A percentile compares a stretch with the other conserved stretches of the same genome.
phyloP scores from a whole-genome alignment of 2,888 invertebrate species.

The Agrochola litura region DNA sequence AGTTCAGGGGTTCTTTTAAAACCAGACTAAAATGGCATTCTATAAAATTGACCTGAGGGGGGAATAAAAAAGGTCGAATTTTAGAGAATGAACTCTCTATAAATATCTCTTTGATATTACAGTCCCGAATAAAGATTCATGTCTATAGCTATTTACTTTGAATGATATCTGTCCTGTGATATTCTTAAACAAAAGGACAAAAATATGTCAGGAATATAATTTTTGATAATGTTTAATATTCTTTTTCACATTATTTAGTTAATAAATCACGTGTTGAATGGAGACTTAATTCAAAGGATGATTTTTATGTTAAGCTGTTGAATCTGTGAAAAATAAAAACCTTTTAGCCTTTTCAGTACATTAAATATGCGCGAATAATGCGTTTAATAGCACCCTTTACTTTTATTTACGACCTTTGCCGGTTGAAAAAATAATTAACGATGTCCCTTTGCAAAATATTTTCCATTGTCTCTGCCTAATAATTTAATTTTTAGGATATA shows the following conservation, averaged over 20 bases:
- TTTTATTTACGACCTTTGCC: slow-evolving; percentile 86
- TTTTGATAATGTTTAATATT: slow-evolving; percentile 59
- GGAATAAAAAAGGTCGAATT: slow-evolving; percentile 58
- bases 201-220: slow-evolving; percentile 37
- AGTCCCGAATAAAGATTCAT: slow-evolving; percentile 35
- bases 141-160: slow-evolving; percentile 37
- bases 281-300: slow-evolving; percentile 82
- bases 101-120: slow-evolving; percentile 56
- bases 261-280: slow-evolving; percentile 83
- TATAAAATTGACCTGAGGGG: slow-evolving; percentile 53
- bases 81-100: slow-evolving; percentile 62
- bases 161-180: slow-evolving; percentile 47
- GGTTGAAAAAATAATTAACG: slow-evolving; percentile 87
- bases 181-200: slow-evolving; percentile 43
- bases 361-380: slow-evolving; percentile 90
- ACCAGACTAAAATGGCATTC: slow-evolving; percentile 53
- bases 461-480: slow-evolving; percentile 83
- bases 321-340: slow-evolving; percentile 84
- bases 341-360: slow-evolving; percentile 89
- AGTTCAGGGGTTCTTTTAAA: slow-evolving; percentile 47
- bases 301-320: slow-evolving; percentile 87
- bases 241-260: slow-evolving; percentile 67
- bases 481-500: slow-evolving; percentile 74
- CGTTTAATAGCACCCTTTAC: slow-evolving; percentile 90
- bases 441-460: slow-evolving; percentile 80